Evolutionary conservation across 2,888 invertebrate species (phyloP).

Genomic region (Stenurella melanura): DNA sequence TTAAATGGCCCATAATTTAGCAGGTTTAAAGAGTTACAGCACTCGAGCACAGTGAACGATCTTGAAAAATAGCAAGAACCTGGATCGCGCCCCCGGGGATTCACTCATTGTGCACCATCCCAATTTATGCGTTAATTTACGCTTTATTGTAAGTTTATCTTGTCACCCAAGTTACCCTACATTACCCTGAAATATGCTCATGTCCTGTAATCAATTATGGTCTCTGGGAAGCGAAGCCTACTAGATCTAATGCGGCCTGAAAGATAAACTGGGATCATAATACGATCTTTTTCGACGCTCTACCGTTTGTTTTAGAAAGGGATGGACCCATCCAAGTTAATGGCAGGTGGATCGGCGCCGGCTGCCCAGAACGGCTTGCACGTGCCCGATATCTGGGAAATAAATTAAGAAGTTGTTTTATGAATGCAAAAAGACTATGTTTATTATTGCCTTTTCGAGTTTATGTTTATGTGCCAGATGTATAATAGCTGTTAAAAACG

Average conservation of each 20-base stretch:
- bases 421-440: slow-evolving; percentile 43
- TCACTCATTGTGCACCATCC: slow-evolving; percentile 50
- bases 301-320: slow-evolving; percentile 42
- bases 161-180: slow-evolving; percentile 65
- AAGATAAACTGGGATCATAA: slow-evolving; percentile 38
- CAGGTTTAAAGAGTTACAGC: slow-evolving; percentile 53
- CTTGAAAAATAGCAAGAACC: slow-evolving; percentile 61
- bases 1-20: slow-evolving; percentile 60
- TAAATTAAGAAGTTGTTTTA: slow-evolving; percentile 46
- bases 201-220: slow-evolving; percentile 64
- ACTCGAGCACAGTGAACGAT: slow-evolving; percentile 55
- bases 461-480: slow-evolving; percentile 26
- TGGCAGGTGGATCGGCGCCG: slow-evolving; percentile 50
- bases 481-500: slow-evolving; percentile 12
- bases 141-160: slow-evolving; percentile 64
- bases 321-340: slow-evolving; percentile 51
- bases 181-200: slow-evolving; percentile 66
- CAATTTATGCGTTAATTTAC: slow-evolving; percentile 64
- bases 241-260: slow-evolving; percentile 36
- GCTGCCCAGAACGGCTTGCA: slow-evolving; percentile 51
- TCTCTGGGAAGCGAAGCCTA: slow-evolving; percentile 46
- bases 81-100: slow-evolving; percentile 53
- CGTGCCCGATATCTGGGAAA: slow-evolving; percentile 48
- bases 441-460: slow-evolving; percentile 26
- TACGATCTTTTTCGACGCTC: slow-evolving; percentile 41